These are phyloP conservation scores for Natator depressus DNA, from an alignment of 2,113 vertebrate species.

Conservation along the genomic window DNA sequence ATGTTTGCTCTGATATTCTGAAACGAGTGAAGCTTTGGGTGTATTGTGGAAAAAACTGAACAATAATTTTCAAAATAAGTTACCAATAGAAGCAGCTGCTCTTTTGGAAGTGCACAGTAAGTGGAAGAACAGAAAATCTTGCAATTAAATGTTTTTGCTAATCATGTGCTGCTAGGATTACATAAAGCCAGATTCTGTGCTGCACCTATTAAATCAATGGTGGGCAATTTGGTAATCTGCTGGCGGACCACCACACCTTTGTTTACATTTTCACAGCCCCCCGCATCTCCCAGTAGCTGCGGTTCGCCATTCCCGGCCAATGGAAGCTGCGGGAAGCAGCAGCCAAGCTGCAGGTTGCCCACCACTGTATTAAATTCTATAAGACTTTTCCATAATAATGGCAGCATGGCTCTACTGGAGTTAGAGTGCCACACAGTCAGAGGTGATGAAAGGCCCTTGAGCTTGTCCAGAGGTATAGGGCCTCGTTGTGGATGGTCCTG, in stretches of 20 bases:
- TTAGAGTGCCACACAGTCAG: not conserved
- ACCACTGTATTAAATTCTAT: not conserved
- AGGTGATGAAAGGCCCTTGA: not conserved
- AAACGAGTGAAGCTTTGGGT: conserved; percentile 55
- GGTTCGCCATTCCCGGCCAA: too few species aligned
- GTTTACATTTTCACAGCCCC: too few species aligned
- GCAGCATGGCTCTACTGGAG: not conserved
- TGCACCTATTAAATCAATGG: not conserved
- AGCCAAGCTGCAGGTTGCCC: too few species aligned
- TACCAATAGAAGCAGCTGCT: conserved; percentile 57
- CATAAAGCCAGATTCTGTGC: not conserved
- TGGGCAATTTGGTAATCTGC: too few species aligned
- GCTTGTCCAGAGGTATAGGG: not conserved
- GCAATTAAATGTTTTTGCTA: conserved; percentile 71
- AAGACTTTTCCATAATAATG: not conserved
- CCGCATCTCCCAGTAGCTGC: too few species aligned
- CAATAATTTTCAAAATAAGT: conserved; percentile 63
- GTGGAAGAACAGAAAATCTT: conserved; percentile 51
- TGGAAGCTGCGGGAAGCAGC: too few species aligned
- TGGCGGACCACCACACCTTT: too few species aligned
- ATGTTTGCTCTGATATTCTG: conserved; percentile 51
- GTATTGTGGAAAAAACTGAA: conserved; percentile 61
- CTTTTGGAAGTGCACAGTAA: conserved; percentile 56
- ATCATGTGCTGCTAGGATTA: conserved; percentile 65
- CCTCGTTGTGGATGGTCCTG: conserved; percentile 5